These are phyloP conservation scores for Dysidea cf. avara DNA, from an alignment of 37 sponge, comb jelly and placozoan genomes.

Conservation along the genomic window DNA sequence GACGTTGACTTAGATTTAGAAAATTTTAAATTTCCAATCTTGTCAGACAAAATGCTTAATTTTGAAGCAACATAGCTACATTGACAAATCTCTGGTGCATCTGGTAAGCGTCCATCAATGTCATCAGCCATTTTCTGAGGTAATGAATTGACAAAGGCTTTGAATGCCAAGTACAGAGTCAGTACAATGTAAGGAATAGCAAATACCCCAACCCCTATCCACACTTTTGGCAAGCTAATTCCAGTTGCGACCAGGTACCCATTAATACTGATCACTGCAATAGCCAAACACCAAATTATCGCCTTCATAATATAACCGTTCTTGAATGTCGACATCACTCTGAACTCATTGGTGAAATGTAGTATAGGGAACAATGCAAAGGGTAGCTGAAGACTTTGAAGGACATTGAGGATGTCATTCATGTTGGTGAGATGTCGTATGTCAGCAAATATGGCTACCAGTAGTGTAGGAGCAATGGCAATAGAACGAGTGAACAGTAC, in stretches of 20 bases:
- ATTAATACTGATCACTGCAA: conserved; percentile 66
- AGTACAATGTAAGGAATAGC: conserved; percentile 25
- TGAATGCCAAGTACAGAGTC: conserved; percentile 25
- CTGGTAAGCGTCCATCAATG: conserved; percentile 4
- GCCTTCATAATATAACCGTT: conserved; percentile 43
- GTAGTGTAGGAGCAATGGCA: conserved; percentile 82
- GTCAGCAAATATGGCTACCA: conserved; percentile 63
- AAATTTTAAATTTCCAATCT: no score
- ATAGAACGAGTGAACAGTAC: conserved; percentile 85
- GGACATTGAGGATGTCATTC: conserved; percentile 84
- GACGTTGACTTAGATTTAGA: no score
- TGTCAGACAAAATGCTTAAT: no score
- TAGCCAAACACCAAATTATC: conserved; percentile 50
- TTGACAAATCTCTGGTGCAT: conserved; percentile 15
- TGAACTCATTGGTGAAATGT: conserved; percentile 62
- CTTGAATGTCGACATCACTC: conserved; percentile 78
- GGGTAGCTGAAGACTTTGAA: conserved; percentile 87
- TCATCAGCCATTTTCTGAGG: conserved; percentile 6
- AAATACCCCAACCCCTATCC: background rate
- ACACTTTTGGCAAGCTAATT: background rate
- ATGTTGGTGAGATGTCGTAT: conserved; percentile 68
- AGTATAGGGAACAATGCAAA: conserved; percentile 86
- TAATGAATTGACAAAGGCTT: conserved; percentile 33
- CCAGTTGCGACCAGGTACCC: conserved; percentile 44
- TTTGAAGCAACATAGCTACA: conserved; percentile 7